Base-by-base conservation (phyloP, 2,113 vertebrate genomes). In the Phyllostomus discolor region DNA sequence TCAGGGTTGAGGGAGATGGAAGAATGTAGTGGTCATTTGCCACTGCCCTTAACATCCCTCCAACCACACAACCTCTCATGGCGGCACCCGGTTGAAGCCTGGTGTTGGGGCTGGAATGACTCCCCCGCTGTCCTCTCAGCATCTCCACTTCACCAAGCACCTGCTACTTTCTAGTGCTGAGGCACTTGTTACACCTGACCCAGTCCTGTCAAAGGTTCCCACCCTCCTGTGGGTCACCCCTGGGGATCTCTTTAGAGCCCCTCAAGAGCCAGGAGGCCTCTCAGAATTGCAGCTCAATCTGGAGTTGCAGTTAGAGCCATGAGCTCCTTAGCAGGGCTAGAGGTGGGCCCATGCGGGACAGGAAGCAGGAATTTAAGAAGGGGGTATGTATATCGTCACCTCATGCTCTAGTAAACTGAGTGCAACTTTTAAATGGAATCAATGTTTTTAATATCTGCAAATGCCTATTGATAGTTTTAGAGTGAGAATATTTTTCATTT, bases 401-500 rank as follows among this genome's bases (percentile, higher is more conserved):
- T 62, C 38, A 52, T 35, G 16, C 1, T 69, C 33, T 54, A 43
- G 26, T 83, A 41, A 46, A 57, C 24, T 28, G 46, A 35, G 16
- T n/a, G 5, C 0, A 26, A 38, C 70, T 89, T 59, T 93, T 64
- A 28, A 87, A 78, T 62, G 14, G 20, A 0, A 4, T 82, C 48
- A 1, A n/a, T 73, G 64, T 50, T 66, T 52, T 91, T 81, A 81
- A 16, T 54, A 52, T 88, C 57, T 69, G 43, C 9, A 33, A 66
- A 66, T 28, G 10, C 15, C 10, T 80, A 66, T 80, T 31, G 69
- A 72, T 66, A 19, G 9, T 97, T 90, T 96, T 76, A 69, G 88
- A 92, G 88, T 87, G 57, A 89, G 57, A 38, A 8, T 79, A 52
- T 90, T 96, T 98, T 75, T 97, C 52, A 35, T 82, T 90, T 91